Evolutionary conservation across 2,888 invertebrate species (phyloP).

Genomic region (Idaea biselata): DNA sequence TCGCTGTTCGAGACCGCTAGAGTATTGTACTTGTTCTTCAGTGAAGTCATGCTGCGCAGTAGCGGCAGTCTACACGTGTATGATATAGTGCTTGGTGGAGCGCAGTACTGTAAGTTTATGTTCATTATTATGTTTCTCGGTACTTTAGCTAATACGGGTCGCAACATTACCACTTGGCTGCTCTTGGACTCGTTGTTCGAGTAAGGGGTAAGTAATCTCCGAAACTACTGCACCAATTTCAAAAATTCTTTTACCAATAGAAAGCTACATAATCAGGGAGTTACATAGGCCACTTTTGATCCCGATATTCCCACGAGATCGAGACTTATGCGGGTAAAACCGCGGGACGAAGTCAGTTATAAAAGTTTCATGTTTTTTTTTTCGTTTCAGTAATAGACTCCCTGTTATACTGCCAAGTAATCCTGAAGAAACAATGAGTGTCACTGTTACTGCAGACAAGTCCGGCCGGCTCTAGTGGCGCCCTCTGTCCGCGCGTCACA

Average conservation of each 20-base stretch:
- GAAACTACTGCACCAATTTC: no score
- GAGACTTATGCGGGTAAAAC: no score
- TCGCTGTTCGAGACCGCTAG: constrained; percentile 69
- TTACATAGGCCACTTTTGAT: no score
- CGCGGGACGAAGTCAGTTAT: no score
- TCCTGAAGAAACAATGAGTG: constrained; percentile 63
- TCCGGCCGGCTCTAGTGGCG: neutral
- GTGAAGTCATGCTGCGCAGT: constrained; percentile 60
- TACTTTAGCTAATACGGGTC: no score
- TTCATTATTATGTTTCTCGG: no score
- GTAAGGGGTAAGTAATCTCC: no score
- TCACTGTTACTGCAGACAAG: constrained; percentile 22
- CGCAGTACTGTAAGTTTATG: constrained; percentile 61
- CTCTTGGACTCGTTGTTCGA: constrained; percentile 70
- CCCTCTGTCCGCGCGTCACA: neutral
- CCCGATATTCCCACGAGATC: no score
- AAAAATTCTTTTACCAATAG: no score
- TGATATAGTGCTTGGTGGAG: constrained; percentile 62
- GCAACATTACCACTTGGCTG: constrained; percentile 67
- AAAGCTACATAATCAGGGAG: no score
- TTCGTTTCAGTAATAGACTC: constrained; percentile 71
- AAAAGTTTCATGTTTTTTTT: constrained; percentile 12
- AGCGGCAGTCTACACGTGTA: constrained; percentile 58
- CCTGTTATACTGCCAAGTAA: constrained; percentile 75
- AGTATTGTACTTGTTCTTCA: constrained; percentile 65